Evolutionary conservation across 2,888 invertebrate species (phyloP).

Genomic region (Plebejus melissa): DNA sequence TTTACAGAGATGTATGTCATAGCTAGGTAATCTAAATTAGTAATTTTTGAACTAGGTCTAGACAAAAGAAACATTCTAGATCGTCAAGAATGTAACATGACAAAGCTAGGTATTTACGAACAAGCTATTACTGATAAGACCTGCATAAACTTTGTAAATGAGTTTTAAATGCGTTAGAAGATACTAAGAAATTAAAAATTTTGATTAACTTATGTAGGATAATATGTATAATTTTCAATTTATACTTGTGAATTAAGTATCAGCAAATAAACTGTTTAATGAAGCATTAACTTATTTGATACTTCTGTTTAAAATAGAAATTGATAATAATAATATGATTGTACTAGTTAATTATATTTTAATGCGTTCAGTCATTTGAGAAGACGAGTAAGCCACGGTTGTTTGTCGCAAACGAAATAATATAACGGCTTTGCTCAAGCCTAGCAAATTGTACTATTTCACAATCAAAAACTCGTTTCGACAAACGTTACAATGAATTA

Average conservation of each 20-base stretch:
- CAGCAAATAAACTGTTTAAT: background rate
- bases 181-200: background rate
- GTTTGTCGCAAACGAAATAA: background rate
- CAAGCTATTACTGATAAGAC: conserved; percentile 8
- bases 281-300: background rate
- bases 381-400: background rate
- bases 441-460: conserved; percentile 9
- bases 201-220: too few species aligned
- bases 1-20: background rate
- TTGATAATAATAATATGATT: background rate
- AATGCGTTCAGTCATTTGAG: background rate
- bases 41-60: background rate
- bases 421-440: conserved; percentile 14
- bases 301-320: background rate
- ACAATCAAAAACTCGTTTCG: conserved; percentile 8
- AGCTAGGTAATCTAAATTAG: background rate
- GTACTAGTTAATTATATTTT: background rate
- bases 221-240: background rate
- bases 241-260: too few species aligned
- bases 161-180: background rate
- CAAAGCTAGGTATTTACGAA: background rate
- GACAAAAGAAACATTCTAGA: background rate
- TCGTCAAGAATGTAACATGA: background rate
- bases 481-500: conserved; percentile 16
- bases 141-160: background rate